Base-by-base conservation (phyloP, 1,140 invertebrate species). In the Panulirus ornatus region DNA sequence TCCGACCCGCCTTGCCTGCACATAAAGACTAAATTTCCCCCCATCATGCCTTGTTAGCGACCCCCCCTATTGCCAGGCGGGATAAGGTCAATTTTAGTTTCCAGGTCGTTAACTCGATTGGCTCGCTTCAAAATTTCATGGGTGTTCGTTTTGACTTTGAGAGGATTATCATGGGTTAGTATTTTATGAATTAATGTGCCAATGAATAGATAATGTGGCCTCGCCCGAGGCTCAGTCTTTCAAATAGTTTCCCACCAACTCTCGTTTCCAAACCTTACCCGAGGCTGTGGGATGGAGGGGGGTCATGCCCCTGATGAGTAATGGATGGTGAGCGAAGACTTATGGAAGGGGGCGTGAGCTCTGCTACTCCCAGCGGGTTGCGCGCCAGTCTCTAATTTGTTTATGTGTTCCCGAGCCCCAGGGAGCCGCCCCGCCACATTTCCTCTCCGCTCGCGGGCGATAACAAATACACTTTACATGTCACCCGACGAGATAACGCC, bases 71-170 rank as follows among this genome's bases (percentile, higher is more conserved):
- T 75, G 84, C 84, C 51, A 76, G 30, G 47, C 40, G 36, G 84
- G 84, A 86, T 86, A 86, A 86, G 84, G 84, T 86, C 84, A 86
- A 76, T 76, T 86, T 86, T 86, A 86, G 84, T 76, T 86, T 86
- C 71, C 84, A 47, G 71, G 71, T 58, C 84, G 84, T 86, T 86
- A 86, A 86, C 84, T 86, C 84, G 71, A 86, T 58, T 86, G 71
- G 44, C 73, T 78, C 73, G 44, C 44, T 44, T n/a, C 51, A 75
- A 86, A 76, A 76, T 54, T 75, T 51, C 73, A 38, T 27, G 38
- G 66, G 82, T 44, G 44, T 78, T 79, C 42, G 76, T 40, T 79
- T 79, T 51, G 76, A 44, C 40, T 44, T 42, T 44, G 44, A 78
- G 75, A 78, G 40, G 75, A 78, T 78, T 47, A 78, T 42, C 40